phyloP scores from a whole-genome alignment of 2,888 invertebrate species.

The Entomobrya multifasciata region DNA sequence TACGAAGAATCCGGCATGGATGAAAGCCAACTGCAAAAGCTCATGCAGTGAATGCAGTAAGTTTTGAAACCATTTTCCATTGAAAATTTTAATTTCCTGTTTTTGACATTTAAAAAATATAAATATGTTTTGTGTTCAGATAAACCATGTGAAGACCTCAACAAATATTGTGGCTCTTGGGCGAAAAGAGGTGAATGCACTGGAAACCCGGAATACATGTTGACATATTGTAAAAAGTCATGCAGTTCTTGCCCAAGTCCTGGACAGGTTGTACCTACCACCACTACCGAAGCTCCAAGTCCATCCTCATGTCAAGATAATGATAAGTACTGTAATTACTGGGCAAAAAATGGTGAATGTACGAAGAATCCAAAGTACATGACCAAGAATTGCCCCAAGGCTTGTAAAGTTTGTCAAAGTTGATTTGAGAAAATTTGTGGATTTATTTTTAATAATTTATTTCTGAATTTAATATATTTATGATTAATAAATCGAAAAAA shows the following conservation, averaged over 20 bases:
- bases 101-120: not conserved
- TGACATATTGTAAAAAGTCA: constrained; percentile 68
- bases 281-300: constrained; percentile 5
- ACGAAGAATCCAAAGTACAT: constrained; percentile 73
- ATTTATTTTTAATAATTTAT: not conserved
- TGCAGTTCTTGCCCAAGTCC: constrained; percentile 62
- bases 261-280: not conserved
- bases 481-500: too few species aligned
- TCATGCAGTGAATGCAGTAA: constrained; percentile 80
- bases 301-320: constrained; percentile 73
- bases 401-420: constrained; percentile 64
- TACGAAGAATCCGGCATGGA: constrained; percentile 80
- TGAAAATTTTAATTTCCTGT: too few species aligned
- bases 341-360: constrained; percentile 75
- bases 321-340: constrained; percentile 67
- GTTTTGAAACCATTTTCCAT: constrained; percentile 10
- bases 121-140: constrained; percentile 45
- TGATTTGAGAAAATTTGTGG: not conserved
- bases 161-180: constrained; percentile 79
- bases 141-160: constrained; percentile 78
- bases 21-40: constrained; percentile 80
- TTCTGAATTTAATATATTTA: too few species aligned
- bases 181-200: constrained; percentile 79
- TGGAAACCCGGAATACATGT: constrained; percentile 80
- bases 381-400: constrained; percentile 65